Evolutionary conservation across 1,140 invertebrate genomes (phyloP), one percentile per base, ranked within the genome.

Genomic region (Aphis craccivora): DNA sequence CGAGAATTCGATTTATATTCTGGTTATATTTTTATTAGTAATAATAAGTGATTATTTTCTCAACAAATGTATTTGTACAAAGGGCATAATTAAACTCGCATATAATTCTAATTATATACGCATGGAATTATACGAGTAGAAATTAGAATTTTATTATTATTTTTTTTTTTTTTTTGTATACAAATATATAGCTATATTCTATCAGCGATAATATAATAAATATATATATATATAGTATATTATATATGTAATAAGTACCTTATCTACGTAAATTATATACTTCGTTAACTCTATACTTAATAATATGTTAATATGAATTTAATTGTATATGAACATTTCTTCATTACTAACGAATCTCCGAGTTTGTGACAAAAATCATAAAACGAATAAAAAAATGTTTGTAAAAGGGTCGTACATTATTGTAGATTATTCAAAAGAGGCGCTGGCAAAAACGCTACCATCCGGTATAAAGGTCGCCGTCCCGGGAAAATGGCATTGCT

Each of bases 331-430:
- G n/a, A n/a, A 14, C 4, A 76, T n/a, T 76, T 76, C 14, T 76
- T 76, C n/a, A n/a, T 18, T 76, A 76, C n/a, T 84, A 84, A 84
- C 37, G 37, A 84, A 37, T 40, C 83, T 30, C 23, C 8, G 81
- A 43, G 83, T 84, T 35, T 76, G n/a, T 76, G 60, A 76, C 60
- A 76, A 18, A 51, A 76, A 76, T 76, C 60, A 76, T 76, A 76
- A 18, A 76, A 76, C 60, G 60, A 76, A 76, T 76, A 76, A n/a
- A 76, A 53, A 76, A 76, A 76, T 76, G 60, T 76, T 76, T 76
- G 60, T 76, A 76, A 76, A 76, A 76, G 60, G 60, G 60, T 76
- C 60, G 30, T 76, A 18, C 60, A 76, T 76, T 76, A 76, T 76
- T 76, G 60, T 76, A n/a, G 30, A 67, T 76, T 76, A 76, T 35